These are phyloP conservation scores for Subacronicta megacephala DNA, from an alignment of 2,888 invertebrate species.

Conservation along the genomic window DNA sequence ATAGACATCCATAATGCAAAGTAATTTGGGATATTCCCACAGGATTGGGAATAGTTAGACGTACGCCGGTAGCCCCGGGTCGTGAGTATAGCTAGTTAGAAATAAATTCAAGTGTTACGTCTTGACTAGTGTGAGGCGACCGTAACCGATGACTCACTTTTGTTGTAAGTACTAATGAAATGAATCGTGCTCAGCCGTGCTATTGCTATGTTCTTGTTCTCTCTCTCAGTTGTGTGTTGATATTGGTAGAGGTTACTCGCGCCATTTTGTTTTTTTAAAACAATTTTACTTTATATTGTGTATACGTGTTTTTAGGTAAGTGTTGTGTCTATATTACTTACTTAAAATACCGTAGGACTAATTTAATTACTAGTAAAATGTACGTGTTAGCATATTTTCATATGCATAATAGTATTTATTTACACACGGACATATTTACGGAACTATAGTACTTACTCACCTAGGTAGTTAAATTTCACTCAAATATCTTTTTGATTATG, in stretches of 20 bases:
- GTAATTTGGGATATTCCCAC: no score
- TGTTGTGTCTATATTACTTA: slow-evolving; percentile 1
- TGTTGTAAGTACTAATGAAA: slow-evolving; percentile 47
- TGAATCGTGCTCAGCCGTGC: slow-evolving; percentile 44
- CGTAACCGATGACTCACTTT: slow-evolving; percentile 50
- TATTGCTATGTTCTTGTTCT: no score
- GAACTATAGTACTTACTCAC: not conserved
- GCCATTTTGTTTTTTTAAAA: slow-evolving; percentile 28
- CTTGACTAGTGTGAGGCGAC: slow-evolving; percentile 34
- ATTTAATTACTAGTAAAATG: not conserved
- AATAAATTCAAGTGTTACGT: not conserved
- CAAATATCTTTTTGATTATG: no score
- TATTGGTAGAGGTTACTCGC: slow-evolving; percentile 44
- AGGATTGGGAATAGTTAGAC: no score
- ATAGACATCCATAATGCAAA: no score
- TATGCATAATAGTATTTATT: no score
- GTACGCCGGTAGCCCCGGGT: no score
- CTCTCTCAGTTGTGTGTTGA: slow-evolving; percentile 50
- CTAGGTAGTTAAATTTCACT: not conserved
- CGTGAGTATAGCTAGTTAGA: no score
- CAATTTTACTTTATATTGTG: slow-evolving; percentile 20
- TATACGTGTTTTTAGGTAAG: slow-evolving; percentile 40
- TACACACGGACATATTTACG: slow-evolving; percentile 10
- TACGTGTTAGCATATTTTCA: not conserved
- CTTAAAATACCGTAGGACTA: not conserved